Base-by-base conservation (phyloP, 2,888 invertebrate species). In the Polymixis flavicincta region DNA sequence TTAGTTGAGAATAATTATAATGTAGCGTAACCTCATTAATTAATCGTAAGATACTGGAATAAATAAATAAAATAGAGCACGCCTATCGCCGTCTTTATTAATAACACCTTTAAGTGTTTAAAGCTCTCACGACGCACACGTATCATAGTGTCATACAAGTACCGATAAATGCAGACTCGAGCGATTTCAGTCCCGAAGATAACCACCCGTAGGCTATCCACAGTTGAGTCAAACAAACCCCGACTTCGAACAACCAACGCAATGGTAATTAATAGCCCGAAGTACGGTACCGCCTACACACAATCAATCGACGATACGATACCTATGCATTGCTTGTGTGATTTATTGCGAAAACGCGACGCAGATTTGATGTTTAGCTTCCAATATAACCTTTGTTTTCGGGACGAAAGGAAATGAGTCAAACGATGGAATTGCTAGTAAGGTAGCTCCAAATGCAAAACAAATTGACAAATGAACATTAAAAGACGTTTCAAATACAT, bases 161-260 rank as follows among this genome's bases (percentile, higher is more conserved):
- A 75, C 86, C 86, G 89, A 92, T 92, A 93, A 90, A 91, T 91
- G 89, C 89, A 91, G 90, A 89, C 85, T 90, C 91, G 86, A 88
- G 83, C 85, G 86, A 91, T 91, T 91, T 91, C 90, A 92, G 13
- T 67, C 17, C 37, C 84, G 81, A 87, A 90, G 89, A 88, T 89
- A 88, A 80, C 83, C 76, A 82, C 78, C 79, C 60, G 55, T 66
- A 78, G 69, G 70, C 74, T 60, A 54, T 48, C 42, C 59, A 69
- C 71, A 71, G 64, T 50, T 45, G 42, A 76, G 50, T 68, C 74
- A 68, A 81, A 65, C 54, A 69, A 65, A 65, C 61, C 32, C 28
- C 64, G 75, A 60, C 67, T 72, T 76, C 37, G 19, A 77, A 72
- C 52, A 57, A 72, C 52, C 22, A 55, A 59, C 52, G 57, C 25